Base-by-base conservation (phyloP, 2,888 invertebrate species). In the Epistrophe eligans region DNA sequence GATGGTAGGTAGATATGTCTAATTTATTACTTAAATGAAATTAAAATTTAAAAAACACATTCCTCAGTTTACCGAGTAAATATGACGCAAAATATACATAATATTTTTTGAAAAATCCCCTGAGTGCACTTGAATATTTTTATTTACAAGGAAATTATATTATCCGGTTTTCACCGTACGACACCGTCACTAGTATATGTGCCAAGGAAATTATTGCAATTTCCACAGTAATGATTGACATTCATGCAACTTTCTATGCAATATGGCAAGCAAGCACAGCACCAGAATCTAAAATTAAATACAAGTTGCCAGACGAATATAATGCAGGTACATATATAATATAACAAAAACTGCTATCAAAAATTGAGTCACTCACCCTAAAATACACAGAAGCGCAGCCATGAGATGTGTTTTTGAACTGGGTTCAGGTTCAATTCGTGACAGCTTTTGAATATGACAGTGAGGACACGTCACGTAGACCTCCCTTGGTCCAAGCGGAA, bases 171-270 rank as follows among this genome's bases (percentile, higher is more conserved):
- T 70, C 38, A 70, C 2, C 24, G 40, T 8, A 70, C 19, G 6
- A 55, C n/a, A 10, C 55, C 40, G 40, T 87, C 88, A 50, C 60
- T 88, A 64, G 90, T 88, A 88, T 94, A 94, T 64, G 93, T 93
- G 62, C 95, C 95, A 38, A 95, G 90, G 88, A 93, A 94, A 7
- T 94, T 91, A 80, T 93, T 93, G 90, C 95, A 95, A 89, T 94
- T 93, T 0, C 94, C 94, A 82, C 95, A 95, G 88, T 94, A 94
- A 90, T 95, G 95, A 80, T 94, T 94, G 3, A 93, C 92, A 81
- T 93, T 94, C 90, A 93, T 93, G 90, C 94, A 95, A 35, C 94
- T 93, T 74, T 94, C 93, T 88, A 94, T 92, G 88, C 94, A 95
- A 90, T 95, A 95, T 0, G 95, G 95, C 28, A 95, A 88, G 79